Evolutionary conservation across 2,888 invertebrate genomes (phyloP).

Genomic region (Ophioninae sp.): DNA sequence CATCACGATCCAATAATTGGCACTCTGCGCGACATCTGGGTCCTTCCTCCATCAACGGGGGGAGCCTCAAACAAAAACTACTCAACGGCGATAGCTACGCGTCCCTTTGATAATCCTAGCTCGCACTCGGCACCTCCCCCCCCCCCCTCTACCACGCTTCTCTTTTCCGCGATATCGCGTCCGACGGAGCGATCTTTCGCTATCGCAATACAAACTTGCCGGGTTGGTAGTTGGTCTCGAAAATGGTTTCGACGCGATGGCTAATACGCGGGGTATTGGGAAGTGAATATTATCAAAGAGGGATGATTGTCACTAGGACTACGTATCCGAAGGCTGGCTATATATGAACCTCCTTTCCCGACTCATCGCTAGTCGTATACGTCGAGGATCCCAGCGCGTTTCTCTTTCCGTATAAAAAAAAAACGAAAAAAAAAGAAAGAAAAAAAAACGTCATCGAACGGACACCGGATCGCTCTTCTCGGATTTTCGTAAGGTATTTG

Average conservation of each 20-base stretch:
- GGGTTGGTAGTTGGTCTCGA: neutral
- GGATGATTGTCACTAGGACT: constrained; percentile 76
- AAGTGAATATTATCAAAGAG: constrained; percentile 32
- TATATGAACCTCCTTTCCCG: constrained; percentile 37
- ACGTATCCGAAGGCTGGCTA: constrained; percentile 64
- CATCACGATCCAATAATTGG: neutral
- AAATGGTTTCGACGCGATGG: neutral
- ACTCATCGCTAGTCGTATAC: constrained; percentile 30
- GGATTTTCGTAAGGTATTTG: neutral
- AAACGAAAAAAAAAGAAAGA: neutral
- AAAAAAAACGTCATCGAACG: neutral
- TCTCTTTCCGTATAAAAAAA: neutral
- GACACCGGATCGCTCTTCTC: neutral
- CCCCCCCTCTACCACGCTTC: too few species aligned
- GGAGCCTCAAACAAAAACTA: neutral
- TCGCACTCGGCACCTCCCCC: neutral
- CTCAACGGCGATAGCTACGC: neutral
- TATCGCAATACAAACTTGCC: neutral
- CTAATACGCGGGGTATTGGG: neutral
- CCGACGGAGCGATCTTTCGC: neutral
- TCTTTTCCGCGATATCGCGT: neutral
- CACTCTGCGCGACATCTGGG: neutral
- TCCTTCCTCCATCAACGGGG: neutral
- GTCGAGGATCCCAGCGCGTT: neutral
- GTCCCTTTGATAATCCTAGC: neutral